Percentiles rank a stretch among this genome's conserved stretches.
Evolutionary conservation across 1,140 invertebrate genomes (phyloP).

Genomic region (Nomia melanderi): DNA sequence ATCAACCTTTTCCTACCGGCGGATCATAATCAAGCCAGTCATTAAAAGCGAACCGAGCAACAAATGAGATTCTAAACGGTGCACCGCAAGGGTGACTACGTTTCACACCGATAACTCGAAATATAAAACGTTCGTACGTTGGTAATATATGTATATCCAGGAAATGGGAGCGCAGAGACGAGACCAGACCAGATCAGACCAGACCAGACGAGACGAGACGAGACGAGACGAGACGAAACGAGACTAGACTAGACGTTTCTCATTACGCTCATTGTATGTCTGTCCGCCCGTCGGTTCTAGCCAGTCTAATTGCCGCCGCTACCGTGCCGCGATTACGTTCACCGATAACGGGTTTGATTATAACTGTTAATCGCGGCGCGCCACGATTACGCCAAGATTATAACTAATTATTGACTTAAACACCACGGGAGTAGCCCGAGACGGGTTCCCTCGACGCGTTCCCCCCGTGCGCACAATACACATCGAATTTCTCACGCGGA

Average conservation of each 20-base stretch:
- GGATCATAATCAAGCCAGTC: constrained; percentile 17
- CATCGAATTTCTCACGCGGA: constrained; percentile 52
- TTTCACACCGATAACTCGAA: constrained; percentile 28
- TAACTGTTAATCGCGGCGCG: constrained; percentile 38
- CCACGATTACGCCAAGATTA: constrained; percentile 56
- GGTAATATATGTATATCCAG: too few species aligned
- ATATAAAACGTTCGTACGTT: constrained; percentile 15
- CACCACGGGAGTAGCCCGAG: constrained; percentile 6
- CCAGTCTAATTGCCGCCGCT: constrained; percentile 47
- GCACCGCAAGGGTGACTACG: constrained; percentile 18
- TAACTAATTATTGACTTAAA: constrained; percentile 59
- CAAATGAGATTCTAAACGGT: constrained; percentile 19
- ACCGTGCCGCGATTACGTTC: constrained; percentile 30
- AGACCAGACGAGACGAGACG: background rate
- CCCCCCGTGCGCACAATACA: constrained; percentile 42
- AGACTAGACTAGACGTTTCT: constrained; percentile 29
- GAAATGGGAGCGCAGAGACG: constrained; percentile 12
- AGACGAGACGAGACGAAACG: background rate
- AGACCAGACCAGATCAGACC: background rate
- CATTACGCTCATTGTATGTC: constrained; percentile 42
- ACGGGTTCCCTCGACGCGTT: constrained; percentile 34
- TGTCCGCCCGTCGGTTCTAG: constrained; percentile 26
- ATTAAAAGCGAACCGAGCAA: constrained; percentile 8
- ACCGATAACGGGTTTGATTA: constrained; percentile 59
- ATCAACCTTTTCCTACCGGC: background rate